Conservation (phyloP, 2,113 vertebrate species). For the Macquaria australasica region DNA sequence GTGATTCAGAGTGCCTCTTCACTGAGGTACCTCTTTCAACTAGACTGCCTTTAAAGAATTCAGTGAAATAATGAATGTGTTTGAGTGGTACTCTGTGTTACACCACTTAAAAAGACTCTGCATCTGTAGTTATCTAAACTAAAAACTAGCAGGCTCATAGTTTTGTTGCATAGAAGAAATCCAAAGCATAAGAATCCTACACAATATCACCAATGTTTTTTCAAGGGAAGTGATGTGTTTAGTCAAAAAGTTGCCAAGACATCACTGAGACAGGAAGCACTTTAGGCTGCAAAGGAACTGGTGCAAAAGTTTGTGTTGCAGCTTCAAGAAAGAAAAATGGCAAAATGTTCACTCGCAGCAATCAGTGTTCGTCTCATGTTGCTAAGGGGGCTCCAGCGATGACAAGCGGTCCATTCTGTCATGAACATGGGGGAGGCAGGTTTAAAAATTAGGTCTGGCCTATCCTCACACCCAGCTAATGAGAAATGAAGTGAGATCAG, state of each 20-base stretch:
- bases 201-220: conserved; percentile 45
- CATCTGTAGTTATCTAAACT: conserved; percentile 17
- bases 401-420: conserved; percentile 66
- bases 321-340: conserved; percentile 46
- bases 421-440: conserved; percentile 20
- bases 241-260: conserved; percentile 40
- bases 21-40: conserved; percentile 64
- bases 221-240: conserved; percentile 42
- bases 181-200: conserved; percentile 42
- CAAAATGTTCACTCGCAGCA: conserved; percentile 44
- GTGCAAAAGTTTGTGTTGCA: conserved; percentile 45
- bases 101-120: conserved; percentile 30
- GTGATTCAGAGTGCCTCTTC: conserved; percentile 56
- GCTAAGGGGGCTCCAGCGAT: conserved; percentile 44
- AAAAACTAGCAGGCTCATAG: conserved; percentile 24
- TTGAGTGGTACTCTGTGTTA: conserved; percentile 45
- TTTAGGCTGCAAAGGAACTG: conserved; percentile 49
- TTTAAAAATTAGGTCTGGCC: conserved; percentile 41
- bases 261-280: conserved; percentile 53
- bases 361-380: conserved; percentile 66
- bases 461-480: conserved; percentile 75
- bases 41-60: conserved; percentile 54
- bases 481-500: conserved; percentile 83
- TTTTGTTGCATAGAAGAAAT: conserved; percentile 14
- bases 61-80: conserved; percentile 64